Conservation (phyloP, 2,797 vertebrate species). For the Trachurus trachurus region DNA sequence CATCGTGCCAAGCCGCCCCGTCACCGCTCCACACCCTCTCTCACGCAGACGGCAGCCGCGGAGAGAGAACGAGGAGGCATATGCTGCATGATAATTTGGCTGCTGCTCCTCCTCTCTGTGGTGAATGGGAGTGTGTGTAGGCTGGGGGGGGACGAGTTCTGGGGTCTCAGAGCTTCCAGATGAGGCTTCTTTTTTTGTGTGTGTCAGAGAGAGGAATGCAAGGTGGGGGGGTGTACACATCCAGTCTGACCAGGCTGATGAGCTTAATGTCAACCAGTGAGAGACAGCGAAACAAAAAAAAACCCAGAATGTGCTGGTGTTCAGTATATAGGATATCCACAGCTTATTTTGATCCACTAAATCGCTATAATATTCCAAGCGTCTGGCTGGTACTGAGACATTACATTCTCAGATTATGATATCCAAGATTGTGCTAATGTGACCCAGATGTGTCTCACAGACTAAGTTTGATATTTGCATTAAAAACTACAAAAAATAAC, state of each 20-base stretch:
- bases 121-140: constrained; percentile 9
- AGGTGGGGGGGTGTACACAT: constrained; percentile 50
- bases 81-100: constrained; percentile 63
- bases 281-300: constrained; percentile 47
- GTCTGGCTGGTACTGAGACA: not conserved
- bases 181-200: constrained; percentile 70
- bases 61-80: constrained; percentile 53
- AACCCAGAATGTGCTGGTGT: constrained; percentile 28
- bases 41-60: constrained; percentile 45
- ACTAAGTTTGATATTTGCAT: constrained; percentile 28
- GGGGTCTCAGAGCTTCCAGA: constrained; percentile 55
- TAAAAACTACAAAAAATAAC: constrained; percentile 22
- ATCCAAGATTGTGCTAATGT: constrained; percentile 8
- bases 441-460: constrained; percentile 50
- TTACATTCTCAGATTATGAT: constrained; percentile 8
- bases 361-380: constrained; percentile 24
- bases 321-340: not conserved
- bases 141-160: constrained; percentile 10
- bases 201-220: constrained; percentile 56
- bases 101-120: constrained; percentile 52
- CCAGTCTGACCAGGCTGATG: constrained; percentile 52
- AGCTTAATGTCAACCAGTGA: constrained; percentile 68
- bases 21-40: constrained; percentile 43
- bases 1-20: constrained; percentile 42
- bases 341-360: constrained; percentile 35